A percentile compares a stretch with the other conserved stretches of the same genome.
Conservation (phyloP, 2,797 vertebrate genomes). For the Australoheros facetus region DNA sequence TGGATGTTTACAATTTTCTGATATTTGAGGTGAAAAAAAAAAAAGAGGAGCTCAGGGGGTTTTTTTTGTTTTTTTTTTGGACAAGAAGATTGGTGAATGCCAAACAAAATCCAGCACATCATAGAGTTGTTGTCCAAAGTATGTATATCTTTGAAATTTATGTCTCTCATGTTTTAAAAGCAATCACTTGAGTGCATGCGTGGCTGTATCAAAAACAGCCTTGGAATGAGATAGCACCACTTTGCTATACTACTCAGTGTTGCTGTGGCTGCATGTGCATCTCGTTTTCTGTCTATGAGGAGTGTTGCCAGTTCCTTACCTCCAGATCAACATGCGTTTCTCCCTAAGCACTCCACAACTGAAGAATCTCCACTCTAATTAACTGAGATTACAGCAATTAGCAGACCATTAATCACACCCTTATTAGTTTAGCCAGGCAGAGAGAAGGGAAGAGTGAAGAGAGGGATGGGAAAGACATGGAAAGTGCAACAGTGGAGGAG, state of each 20-base stretch:
- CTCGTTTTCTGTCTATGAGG: constrained; percentile 25
- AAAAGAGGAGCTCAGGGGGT: background rate
- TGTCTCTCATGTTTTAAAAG: background rate
- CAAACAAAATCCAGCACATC: background rate
- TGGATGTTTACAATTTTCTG: background rate
- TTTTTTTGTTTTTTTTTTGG: too few relatives aligned
- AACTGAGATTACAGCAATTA: constrained; percentile 84
- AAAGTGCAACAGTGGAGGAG: constrained; percentile 44
- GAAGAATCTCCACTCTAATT: constrained; percentile 81
- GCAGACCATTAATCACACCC: constrained; percentile 83
- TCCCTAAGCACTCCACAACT: constrained; percentile 67
- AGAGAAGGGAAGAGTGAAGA: constrained; percentile 49
- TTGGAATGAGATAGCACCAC: constrained; percentile 25
- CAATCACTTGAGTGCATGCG: background rate
- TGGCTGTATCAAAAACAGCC: constrained; percentile 8
- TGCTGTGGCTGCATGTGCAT: constrained; percentile 5
- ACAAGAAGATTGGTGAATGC: background rate
- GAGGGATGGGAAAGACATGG: constrained; percentile 36
- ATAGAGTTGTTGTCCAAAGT: background rate
- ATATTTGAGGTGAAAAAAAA: background rate
- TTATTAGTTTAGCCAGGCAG: constrained; percentile 81
- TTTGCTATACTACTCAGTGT: background rate
- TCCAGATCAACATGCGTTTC: constrained; percentile 68
- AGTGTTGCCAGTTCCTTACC: constrained; percentile 54
- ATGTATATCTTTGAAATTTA: background rate